phyloP scores from a whole-genome alignment of 1,140 invertebrate genomes.

The Delia radicum region DNA sequence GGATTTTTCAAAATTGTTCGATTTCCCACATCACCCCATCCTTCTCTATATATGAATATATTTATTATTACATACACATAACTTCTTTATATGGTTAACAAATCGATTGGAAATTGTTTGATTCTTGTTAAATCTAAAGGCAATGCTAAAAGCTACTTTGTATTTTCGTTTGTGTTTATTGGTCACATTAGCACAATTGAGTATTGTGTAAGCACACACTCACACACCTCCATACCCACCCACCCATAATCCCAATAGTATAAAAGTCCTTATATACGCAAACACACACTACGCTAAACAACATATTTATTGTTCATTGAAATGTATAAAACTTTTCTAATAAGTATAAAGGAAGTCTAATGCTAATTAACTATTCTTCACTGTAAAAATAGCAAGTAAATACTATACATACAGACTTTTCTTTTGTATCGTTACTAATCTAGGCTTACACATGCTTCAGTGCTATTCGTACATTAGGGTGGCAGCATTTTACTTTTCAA shows the following conservation, averaged over 20 bases:
- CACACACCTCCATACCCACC: not conserved
- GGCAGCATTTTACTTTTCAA: too few relatives aligned
- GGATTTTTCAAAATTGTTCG: not conserved
- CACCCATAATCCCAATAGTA: not conserved
- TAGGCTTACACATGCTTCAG: too few relatives aligned
- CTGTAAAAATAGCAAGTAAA: too few relatives aligned
- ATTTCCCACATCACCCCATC: not conserved
- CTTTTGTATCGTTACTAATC: too few relatives aligned
- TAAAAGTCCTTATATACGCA: not conserved
- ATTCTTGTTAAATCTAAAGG: conserved; percentile 8
- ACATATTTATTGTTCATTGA: too few relatives aligned
- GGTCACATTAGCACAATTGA: not conserved
- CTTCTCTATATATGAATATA: not conserved
- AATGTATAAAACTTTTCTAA: too few relatives aligned
- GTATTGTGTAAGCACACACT: not conserved
- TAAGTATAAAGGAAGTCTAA: too few relatives aligned
- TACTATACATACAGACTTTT: too few relatives aligned
- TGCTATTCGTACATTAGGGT: too few relatives aligned
- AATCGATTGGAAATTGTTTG: not conserved
- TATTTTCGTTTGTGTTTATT: conserved; percentile 9
- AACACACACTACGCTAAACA: too few relatives aligned
- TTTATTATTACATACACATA: not conserved
- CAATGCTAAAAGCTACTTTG: not conserved
- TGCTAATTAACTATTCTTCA: too few relatives aligned
- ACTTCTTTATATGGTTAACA: conserved; percentile 17